Percentiles rank a stretch among this genome's conserved stretches.
phyloP scores from a whole-genome alignment of 2,113 vertebrate genomes.

The Merops nubicus region DNA sequence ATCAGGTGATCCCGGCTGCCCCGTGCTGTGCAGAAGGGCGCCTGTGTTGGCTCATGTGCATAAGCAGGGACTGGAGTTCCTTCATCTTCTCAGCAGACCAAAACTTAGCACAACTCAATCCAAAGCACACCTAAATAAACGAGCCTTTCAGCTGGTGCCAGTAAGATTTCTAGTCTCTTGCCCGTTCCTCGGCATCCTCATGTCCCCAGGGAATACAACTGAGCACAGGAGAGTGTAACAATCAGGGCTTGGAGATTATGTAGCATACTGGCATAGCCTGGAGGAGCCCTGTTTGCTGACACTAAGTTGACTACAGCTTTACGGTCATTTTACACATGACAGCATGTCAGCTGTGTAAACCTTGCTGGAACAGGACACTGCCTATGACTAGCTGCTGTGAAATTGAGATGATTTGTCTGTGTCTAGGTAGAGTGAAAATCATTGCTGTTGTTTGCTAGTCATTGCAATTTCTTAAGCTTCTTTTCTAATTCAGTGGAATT shows the following conservation, averaged over 20 bases:
- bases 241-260: background rate
- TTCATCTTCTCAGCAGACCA: background rate
- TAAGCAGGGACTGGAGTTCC: background rate
- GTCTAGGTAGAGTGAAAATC: background rate
- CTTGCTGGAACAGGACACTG: background rate
- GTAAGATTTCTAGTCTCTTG: background rate
- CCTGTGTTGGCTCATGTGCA: accelerated
- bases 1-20: background rate
- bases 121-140: background rate
- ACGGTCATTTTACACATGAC: constrained; percentile 32
- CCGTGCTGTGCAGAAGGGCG: background rate
- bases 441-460: background rate
- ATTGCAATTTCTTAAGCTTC: background rate
- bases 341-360: constrained; percentile 17
- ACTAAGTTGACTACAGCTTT: constrained; percentile 30
- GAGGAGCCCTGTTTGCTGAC: constrained; percentile 42
- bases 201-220: background rate
- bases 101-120: background rate
- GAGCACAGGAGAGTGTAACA: background rate
- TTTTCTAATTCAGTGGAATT: background rate
- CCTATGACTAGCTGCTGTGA: constrained; percentile 13
- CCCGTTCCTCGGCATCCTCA: background rate
- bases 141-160: constrained; percentile 4
- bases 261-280: constrained; percentile 9
- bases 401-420: constrained; percentile 39